A percentile compares a stretch with the other conserved stretches of the same genome.
Evolutionary conservation across 2,113 vertebrate species (phyloP).

Genomic region (Paramisgurnus dabryanus): DNA sequence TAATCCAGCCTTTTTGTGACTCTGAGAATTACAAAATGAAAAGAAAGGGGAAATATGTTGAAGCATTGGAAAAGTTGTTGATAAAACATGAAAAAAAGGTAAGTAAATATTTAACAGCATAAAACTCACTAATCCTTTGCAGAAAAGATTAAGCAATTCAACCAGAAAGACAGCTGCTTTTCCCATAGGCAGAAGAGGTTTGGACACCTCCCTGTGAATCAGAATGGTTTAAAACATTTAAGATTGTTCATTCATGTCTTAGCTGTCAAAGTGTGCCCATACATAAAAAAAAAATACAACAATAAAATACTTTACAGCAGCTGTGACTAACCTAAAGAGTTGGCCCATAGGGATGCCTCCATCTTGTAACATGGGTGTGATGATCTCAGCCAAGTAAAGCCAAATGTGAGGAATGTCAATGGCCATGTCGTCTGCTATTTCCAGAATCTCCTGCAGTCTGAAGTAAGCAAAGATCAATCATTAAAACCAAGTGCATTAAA

Average conservation of each 20-base stretch:
- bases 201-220: conserved; percentile 84
- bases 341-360: conserved; percentile 90
- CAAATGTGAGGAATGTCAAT: conserved; percentile 98
- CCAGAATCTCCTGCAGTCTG: conserved; percentile 90
- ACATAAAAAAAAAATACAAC: neutral
- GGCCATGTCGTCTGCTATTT: conserved; percentile 90
- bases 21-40: conserved; percentile 65
- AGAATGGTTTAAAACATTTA: neutral
- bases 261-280: neutral
- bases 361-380: conserved; percentile 88
- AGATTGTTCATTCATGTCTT: neutral
- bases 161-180: conserved; percentile 84
- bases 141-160: conserved; percentile 87
- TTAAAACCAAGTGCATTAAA: neutral
- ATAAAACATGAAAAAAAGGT: no score
- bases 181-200: conserved; percentile 85
- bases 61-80: no score
- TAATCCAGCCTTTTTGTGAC: conserved; percentile 85
- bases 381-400: conserved; percentile 92
- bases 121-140: conserved; percentile 85
- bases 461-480: neutral
- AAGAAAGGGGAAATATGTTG: no score
- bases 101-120: neutral
- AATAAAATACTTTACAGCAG: neutral
- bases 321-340: conserved; percentile 85